Base-by-base conservation (phyloP, 2,888 invertebrate species). In the Apoderus coryli region DNA sequence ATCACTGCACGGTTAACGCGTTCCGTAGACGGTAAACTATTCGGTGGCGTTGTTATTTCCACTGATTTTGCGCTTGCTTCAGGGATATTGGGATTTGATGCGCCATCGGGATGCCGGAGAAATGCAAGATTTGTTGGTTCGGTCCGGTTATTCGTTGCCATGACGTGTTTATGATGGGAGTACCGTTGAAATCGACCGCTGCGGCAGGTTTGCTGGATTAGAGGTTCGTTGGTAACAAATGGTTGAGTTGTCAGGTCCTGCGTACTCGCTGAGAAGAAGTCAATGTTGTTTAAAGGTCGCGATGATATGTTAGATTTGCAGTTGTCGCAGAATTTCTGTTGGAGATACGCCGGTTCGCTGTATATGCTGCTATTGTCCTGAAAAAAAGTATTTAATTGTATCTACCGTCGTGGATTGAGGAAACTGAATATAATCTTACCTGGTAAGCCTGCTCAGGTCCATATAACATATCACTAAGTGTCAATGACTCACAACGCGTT, bases 81-180 rank as follows among this genome's bases (percentile, higher is more conserved):
- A 33, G 73, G 67, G 46, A 90, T 64, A 61, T 88, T 86, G 10
- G 89, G 89, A 65, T 90, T 89, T 13, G 89, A 90, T 29, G 90
- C 88, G 26, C 89, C 89, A 48, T 90, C 90, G 4, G 89, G 89
- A 61, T 86, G 84, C 39, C 86, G 68, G 30, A 88, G 56, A 36
- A 77, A 75, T 16, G 82, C 79, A 38, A 66, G 56, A 41, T 59
- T 63, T 43, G 57, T 61, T 31, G 70, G 69, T 36, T 63, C 62
- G 10, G 41, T 41, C n/a, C 16, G n/a, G 7, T 19, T 19, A n/a
- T n/a, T n/a, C n/a, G n/a, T n/a, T n/a, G n/a, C n/a, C n/a, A n/a
- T n/a, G n/a, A n/a, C n/a, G n/a, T n/a, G n/a, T n/a, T n/a, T n/a
- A n/a, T n/a, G n/a, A 19, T 64, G 42, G 47, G 66, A 50, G 49